Base-by-base conservation (phyloP, 2,888 invertebrate genomes). In the Caenorhabditis virilis region DNA sequence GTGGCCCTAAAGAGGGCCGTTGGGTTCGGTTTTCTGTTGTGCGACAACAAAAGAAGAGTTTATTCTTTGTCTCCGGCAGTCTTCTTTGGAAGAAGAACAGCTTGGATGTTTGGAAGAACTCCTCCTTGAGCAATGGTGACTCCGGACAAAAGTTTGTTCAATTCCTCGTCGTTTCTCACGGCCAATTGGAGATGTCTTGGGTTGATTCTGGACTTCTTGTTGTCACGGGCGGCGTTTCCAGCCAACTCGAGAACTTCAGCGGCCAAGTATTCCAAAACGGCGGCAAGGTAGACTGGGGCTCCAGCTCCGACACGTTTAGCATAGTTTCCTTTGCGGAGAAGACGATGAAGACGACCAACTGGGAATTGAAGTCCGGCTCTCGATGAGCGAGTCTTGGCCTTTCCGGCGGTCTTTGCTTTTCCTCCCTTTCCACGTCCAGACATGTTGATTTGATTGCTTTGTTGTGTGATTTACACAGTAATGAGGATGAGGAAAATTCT, bases 101-200 rank as follows among this genome's bases (percentile, higher is more conserved):
- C 74, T 57, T 79, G 74, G 69, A 79, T 79, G 78, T 76, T 77
- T 54, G 75, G 77, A 79, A 92, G 83, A 0, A 91, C 91, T 76
- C 91, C 92, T 56, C 91, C 91, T 84, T 91, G 89, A 25, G 91
- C 89, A 80, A 92, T 91, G n/a, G 90, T 91, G 1, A 91, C 91
- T 39, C 90, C 89, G 49, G 76, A 59, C 50, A 79, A 72, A 41
- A 78, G 68, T 61, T 78, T 79, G 77, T 79, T 79, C 69, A 79
- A 52, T 63, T 79, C 79, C 51, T 79, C 79, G 74, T 79, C 79
- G 66, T 79, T 79, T 45, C 79, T 70, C 54, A 79, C 78, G 41
- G 79, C 79, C 45, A 79, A 64, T 56, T 78, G 79, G 35, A 79
- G 61, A 65, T 79, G 78, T 61, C 79, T 76, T 20, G 85, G 85